These are phyloP conservation scores for Rhabdornis inornatus DNA, from an alignment of 2,113 vertebrate genomes.

Conservation along the genomic window DNA sequence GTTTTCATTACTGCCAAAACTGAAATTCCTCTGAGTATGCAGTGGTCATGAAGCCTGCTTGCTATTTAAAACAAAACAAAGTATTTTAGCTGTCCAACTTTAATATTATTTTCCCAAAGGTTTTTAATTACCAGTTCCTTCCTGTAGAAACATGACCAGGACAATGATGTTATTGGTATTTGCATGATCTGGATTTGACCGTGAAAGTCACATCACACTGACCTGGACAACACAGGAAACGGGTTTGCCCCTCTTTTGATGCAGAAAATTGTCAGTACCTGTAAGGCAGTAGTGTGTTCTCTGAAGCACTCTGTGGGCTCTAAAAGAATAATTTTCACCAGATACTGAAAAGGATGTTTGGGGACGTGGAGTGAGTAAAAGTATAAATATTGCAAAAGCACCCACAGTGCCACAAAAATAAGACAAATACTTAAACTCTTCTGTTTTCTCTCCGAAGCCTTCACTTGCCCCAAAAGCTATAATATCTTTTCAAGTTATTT, in stretches of 20 bases:
- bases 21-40: background rate
- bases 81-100: background rate
- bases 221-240: background rate
- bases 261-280: background rate
- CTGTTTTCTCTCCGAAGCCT: background rate
- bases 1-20: background rate
- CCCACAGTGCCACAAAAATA: background rate
- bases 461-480: background rate
- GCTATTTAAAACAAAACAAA: background rate
- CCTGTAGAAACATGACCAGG: background rate
- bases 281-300: background rate
- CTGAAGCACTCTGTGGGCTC: background rate
- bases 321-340: background rate
- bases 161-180: background rate
- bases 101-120: background rate
- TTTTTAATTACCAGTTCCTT: background rate
- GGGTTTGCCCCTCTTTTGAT: background rate
- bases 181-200: background rate
- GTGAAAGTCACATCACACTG: background rate
- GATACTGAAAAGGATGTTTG: background rate
- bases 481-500: background rate
- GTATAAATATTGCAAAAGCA: slow-evolving; percentile 16
- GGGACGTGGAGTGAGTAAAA: background rate
- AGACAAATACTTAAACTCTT: background rate
- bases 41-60: background rate